These are phyloP conservation scores for Synergus gifuensis DNA, from an alignment of 2,888 invertebrate species.

Conservation along the genomic window DNA sequence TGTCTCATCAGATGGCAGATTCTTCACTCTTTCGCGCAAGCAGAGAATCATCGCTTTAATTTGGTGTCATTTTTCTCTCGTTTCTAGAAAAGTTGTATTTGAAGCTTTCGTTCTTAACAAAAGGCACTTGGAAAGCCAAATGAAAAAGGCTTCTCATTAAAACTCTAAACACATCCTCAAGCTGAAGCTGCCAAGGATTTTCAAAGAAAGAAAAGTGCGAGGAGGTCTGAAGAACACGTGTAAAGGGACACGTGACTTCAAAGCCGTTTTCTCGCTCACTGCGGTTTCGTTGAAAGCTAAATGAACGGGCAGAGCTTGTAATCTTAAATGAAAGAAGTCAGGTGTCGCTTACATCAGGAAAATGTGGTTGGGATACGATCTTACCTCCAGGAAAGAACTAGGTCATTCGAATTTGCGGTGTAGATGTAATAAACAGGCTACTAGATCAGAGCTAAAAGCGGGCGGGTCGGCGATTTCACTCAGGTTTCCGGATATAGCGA, in stretches of 20 bases:
- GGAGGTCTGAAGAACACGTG: conserved; percentile 6
- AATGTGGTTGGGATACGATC: conserved; percentile 2
- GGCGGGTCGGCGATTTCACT: not conserved
- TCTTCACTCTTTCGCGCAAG: not conserved
- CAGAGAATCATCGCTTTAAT: not conserved
- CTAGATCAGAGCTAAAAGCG: not conserved
- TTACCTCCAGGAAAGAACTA: not conserved
- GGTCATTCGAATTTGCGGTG: not conserved
- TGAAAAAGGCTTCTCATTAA: not conserved
- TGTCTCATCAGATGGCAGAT: too few relatives aligned
- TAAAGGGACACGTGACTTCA: conserved; percentile 21
- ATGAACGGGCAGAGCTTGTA: conserved; percentile 16
- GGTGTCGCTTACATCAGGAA: not conserved
- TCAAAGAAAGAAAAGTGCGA: not conserved
- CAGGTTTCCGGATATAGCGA: too few relatives aligned
- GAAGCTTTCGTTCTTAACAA: not conserved
- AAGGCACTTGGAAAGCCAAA: not conserved
- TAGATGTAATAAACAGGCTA: not conserved
- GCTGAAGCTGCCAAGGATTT: not conserved
- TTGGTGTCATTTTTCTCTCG: not conserved
- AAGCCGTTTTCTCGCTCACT: not conserved
- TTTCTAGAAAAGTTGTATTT: not conserved
- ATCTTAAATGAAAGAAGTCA: conserved; percentile 13
- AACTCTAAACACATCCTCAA: not conserved
- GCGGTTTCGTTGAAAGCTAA: conserved; percentile 14